Evolutionary conservation across 2,113 vertebrate genomes (phyloP), one percentile per base, ranked within the genome.

Genomic region (Macheiramphus alcinus): DNA sequence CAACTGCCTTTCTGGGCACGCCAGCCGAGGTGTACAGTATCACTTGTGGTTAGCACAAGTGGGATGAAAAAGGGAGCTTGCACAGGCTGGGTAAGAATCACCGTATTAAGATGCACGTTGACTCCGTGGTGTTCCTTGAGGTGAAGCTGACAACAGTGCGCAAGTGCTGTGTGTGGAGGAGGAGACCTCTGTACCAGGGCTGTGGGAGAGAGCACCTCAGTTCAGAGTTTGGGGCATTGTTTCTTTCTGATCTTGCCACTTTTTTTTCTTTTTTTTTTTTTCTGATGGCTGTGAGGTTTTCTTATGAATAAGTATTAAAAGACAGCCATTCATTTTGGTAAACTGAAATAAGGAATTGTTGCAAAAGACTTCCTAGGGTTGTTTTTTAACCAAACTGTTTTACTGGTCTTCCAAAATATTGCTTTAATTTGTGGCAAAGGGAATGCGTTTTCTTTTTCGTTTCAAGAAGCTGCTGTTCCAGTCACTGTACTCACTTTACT

Each of bases 351-450:
- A 7, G 23, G 56, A 83, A 71, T 9, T 6, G 0, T 40, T 22
- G 36, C 3, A 18, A 21, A 50, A 47, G 53, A 61, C 66, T 50
- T 74, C 81, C 40, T 4, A 0, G 26, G 78, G 65, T 76, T 26
- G 62, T 87, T 86, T 53, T 40, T 55, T 71, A 76, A 93, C 93
- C 94, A 88, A 87, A 65, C 68, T 43, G 11, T 32, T 80, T 36
- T 85, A 61, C 96, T 81, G 89, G 97, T 97, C 97, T 98, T 98
- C 98, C 98, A 97, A 88, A 58, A 27, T 29, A 50, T 12, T 52
- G 94, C 94, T 97, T 81, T 92, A 86, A 55, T 52, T 84, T 13
- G 31, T 62, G 85, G 91, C 89, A 89, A 95, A 97, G 97, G 97
- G 96, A 97, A 96, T 29, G 16, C 2, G 8, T 66, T 50, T 79